Evolutionary conservation across 2,888 invertebrate species (phyloP).

Genomic region (Torymus texanus): DNA sequence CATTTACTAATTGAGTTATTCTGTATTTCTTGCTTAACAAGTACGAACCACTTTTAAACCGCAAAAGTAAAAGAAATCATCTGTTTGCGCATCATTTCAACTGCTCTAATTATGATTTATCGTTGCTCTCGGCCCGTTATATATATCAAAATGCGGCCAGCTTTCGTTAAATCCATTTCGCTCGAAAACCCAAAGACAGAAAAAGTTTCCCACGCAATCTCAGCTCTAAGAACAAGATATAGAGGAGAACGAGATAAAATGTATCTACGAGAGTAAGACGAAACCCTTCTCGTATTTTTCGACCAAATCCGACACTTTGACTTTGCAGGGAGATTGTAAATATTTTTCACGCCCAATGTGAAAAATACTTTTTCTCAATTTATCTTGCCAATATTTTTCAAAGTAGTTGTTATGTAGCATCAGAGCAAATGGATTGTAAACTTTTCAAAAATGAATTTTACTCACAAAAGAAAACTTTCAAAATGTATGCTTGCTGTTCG

Average conservation of each 20-base stretch:
- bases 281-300: conserved; percentile 2
- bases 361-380: not conserved
- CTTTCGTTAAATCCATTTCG: conserved; percentile 33
- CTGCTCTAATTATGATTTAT: conserved; percentile 55
- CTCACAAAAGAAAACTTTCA: no score
- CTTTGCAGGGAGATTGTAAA: no score
- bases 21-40: no score
- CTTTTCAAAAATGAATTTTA: no score
- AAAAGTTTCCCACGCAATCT: conserved; percentile 10
- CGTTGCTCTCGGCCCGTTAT: conserved; percentile 7
- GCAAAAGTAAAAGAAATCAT: conserved; percentile 1
- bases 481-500: no score
- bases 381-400: no score
- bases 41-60: conserved; percentile 21
- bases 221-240: no score
- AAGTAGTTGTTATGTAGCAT: not conserved
- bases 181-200: conserved; percentile 2
- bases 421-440: no score
- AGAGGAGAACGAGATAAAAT: not conserved
- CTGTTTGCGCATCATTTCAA: conserved; percentile 41
- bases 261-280: not conserved
- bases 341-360: no score
- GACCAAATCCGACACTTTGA: not conserved
- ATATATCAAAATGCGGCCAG: not conserved
- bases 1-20: no score